Conservation (phyloP, 2,888 invertebrate species). For the Norana najaformis region DNA sequence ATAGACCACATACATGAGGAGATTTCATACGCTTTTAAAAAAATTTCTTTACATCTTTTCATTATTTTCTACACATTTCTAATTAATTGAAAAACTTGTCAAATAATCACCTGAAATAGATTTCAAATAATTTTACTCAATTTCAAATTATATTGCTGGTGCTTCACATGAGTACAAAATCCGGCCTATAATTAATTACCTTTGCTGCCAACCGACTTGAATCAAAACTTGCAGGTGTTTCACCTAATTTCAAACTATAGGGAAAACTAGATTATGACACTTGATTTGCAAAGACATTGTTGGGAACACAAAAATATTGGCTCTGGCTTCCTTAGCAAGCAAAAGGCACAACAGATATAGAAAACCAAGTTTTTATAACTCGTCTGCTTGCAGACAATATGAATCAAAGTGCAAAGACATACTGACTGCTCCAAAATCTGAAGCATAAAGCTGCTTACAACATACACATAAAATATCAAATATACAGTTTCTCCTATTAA, state of each 20-base stretch:
- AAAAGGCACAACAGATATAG: background rate
- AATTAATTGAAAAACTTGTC: background rate
- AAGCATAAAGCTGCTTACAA: background rate
- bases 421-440: background rate
- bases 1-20: too few relatives aligned
- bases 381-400: background rate
- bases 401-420: background rate
- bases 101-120: background rate
- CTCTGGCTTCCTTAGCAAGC: background rate
- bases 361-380: background rate
- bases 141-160: background rate
- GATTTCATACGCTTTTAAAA: background rate
- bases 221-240: background rate
- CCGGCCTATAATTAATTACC: too few relatives aligned
- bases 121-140: background rate
- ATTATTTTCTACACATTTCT: too few relatives aligned
- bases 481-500: conserved; percentile 3
- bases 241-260: background rate
- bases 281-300: background rate
- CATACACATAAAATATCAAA: conserved; percentile 2
- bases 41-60: background rate
- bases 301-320: background rate
- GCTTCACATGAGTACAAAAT: background rate
- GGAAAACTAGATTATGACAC: background rate
- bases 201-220: background rate